A percentile compares a stretch with the other conserved stretches of the same genome.
Conservation (phyloP, 2,888 invertebrate species). For the Carabus problematicus region DNA sequence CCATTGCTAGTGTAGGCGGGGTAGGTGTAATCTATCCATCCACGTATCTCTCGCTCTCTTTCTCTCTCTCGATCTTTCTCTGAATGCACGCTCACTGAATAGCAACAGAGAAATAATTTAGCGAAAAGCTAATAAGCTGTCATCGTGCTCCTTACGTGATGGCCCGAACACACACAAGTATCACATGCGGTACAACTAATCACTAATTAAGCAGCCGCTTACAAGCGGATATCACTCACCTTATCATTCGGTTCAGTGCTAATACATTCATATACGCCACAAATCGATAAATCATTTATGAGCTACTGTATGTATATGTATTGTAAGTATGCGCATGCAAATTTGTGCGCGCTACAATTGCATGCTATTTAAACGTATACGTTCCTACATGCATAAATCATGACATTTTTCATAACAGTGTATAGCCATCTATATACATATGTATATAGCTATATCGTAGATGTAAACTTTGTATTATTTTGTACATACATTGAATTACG, state of each 20-base stretch:
- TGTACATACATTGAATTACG: too few species aligned
- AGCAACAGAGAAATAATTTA: slow-evolving; percentile 2
- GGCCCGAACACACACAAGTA: slow-evolving; percentile 15
- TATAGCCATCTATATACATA: too few species aligned
- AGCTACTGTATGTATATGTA: too few species aligned
- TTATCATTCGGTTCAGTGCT: neutral
- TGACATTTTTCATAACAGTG: too few species aligned
- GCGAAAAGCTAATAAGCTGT: slow-evolving; percentile 27
- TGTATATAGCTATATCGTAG: too few species aligned
- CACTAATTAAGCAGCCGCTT: slow-evolving; percentile 12
- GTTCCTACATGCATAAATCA: too few species aligned
- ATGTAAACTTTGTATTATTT: too few species aligned
- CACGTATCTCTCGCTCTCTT: neutral
- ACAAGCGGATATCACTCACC: slow-evolving; percentile 24
- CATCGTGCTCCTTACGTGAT: slow-evolving; percentile 19
- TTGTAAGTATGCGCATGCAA: too few species aligned
- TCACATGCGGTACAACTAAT: slow-evolving; percentile 9
- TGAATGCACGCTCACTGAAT: neutral
- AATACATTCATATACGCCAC: too few species aligned
- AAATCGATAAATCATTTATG: too few species aligned
- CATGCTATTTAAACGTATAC: too few species aligned
- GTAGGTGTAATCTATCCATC: slow-evolving; percentile 1
- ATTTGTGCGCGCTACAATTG: too few species aligned
- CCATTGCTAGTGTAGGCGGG: slow-evolving; percentile 9
- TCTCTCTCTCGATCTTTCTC: neutral